phyloP scores from a whole-genome alignment of 2,113 vertebrate species.

The Athene cunicularia region DNA sequence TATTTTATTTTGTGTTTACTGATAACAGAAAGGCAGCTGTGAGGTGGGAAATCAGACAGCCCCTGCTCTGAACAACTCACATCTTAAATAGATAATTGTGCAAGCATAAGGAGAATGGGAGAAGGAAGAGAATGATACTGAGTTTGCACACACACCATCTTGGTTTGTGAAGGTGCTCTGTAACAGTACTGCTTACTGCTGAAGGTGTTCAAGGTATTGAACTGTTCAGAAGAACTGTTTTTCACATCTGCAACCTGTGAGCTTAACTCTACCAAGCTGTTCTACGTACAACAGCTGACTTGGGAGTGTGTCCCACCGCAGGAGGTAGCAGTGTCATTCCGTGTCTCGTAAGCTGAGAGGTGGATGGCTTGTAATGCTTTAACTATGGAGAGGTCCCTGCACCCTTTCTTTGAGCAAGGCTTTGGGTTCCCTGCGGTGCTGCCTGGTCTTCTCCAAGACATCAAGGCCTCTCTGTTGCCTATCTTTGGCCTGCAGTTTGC shows the following conservation, averaged over 20 bases:
- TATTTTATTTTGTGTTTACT: not conserved
- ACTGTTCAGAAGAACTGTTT: not conserved
- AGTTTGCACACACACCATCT: accelerated
- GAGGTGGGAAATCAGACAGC: not conserved
- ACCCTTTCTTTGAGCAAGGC: not conserved
- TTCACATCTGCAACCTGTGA: not conserved
- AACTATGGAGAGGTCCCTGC: not conserved
- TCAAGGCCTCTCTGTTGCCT: not conserved
- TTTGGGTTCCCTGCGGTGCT: not conserved
- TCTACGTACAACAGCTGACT: not conserved
- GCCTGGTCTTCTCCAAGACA: not conserved
- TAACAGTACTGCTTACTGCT: not conserved
- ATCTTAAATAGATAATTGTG: not conserved
- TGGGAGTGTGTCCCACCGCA: accelerated
- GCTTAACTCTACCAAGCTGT: not conserved
- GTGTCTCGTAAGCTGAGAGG: not conserved
- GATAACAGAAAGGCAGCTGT: not conserved
- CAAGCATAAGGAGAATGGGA: not conserved
- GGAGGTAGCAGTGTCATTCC: not conserved
- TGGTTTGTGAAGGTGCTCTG: not conserved
- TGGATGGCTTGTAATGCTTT: not conserved
- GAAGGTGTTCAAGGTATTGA: not conserved
- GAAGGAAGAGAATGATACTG: not conserved
- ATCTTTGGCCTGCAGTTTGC: not conserved
- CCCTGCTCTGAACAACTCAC: not conserved